Conservation (phyloP, 2,888 invertebrate genomes). For the Acanthosepion pharaonis region DNA sequence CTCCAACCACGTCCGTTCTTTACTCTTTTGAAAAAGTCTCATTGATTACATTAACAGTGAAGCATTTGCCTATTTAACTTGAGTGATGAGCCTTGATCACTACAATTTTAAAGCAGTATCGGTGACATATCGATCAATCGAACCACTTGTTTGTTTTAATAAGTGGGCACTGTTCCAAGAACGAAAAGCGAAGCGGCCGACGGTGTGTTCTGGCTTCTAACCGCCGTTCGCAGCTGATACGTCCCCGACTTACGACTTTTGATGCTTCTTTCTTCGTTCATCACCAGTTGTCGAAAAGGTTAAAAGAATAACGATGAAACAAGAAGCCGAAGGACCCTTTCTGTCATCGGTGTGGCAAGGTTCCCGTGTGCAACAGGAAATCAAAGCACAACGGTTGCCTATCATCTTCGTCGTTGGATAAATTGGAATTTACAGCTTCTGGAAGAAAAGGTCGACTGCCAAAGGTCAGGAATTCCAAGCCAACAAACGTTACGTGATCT, state of each 20-base stretch:
- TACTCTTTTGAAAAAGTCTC: neutral
- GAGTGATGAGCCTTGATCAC: constrained; percentile 16
- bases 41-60: neutral
- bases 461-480: neutral
- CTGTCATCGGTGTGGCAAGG: neutral
- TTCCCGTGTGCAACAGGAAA: neutral
- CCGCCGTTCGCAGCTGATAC: neutral
- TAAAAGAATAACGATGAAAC: neutral
- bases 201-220: neutral
- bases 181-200: neutral
- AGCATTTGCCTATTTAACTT: neutral
- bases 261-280: neutral
- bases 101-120: neutral
- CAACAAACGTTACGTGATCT: neutral
- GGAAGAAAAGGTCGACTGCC: neutral
- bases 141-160: neutral
- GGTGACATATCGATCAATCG: neutral
- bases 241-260: neutral
- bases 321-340: neutral
- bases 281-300: neutral
- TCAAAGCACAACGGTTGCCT: constrained; percentile 2
- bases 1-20: neutral
- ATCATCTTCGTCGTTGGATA: neutral
- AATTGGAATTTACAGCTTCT: neutral
- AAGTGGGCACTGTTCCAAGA: neutral